Percentiles rank a stretch among this genome's conserved stretches.
Conservation (phyloP, 1,140 invertebrate genomes). For the Neoseiulus cucumeris region DNA sequence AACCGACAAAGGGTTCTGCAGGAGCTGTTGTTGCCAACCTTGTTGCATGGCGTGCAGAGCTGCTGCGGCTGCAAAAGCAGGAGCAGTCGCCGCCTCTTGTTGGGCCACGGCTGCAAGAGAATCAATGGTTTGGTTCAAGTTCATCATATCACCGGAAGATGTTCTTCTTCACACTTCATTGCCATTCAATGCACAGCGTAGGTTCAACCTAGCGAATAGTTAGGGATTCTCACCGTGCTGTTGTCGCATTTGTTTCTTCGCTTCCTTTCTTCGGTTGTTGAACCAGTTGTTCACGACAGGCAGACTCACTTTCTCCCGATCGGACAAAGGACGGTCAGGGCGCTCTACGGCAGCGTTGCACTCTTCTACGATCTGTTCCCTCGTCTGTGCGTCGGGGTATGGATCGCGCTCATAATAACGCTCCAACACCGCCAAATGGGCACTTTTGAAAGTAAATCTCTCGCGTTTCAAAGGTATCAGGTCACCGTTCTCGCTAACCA, state of each 20-base stretch:
- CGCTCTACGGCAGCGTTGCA: constrained; percentile 25
- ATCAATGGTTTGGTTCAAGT: neutral
- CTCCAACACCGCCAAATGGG: constrained; percentile 28
- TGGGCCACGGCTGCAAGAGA: constrained; percentile 12
- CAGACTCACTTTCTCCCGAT: constrained; percentile 26
- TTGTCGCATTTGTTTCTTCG: constrained; percentile 24
- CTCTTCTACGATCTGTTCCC: constrained; percentile 26
- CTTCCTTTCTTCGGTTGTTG: constrained; percentile 29
- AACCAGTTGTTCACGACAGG: constrained; percentile 30
- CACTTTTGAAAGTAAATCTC: constrained; percentile 28
- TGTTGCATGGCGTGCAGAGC: constrained; percentile 12
- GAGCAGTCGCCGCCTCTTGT: constrained; percentile 12
- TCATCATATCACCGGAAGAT: no score
- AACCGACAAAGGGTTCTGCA: neutral
- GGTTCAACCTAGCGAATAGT: neutral
- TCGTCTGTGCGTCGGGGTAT: constrained; percentile 27
- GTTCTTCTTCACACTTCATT: no score
- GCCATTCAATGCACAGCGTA: no score
- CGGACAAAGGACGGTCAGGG: constrained; percentile 21
- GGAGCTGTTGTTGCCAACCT: constrained; percentile 13
- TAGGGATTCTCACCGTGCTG: constrained; percentile 17
- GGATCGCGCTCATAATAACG: constrained; percentile 26
- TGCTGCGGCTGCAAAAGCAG: constrained; percentile 13
- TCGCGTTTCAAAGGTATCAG: constrained; percentile 24
- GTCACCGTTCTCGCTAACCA: constrained; percentile 22